Evolutionary conservation across 2,797 vertebrate genomes (phyloP).

Genomic region (Erethizon dorsatum): DNA sequence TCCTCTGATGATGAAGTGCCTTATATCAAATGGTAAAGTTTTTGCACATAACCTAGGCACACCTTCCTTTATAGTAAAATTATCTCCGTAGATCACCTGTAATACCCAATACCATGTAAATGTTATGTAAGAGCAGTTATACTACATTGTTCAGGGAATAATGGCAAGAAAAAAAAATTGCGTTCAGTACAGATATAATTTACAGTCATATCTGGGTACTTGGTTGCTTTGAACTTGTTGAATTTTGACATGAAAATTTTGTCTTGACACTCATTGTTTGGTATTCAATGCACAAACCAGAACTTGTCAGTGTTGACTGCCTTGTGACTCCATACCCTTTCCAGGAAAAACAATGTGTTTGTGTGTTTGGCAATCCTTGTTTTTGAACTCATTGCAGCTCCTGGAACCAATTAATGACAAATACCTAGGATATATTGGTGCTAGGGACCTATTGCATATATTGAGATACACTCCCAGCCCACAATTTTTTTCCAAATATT

Average conservation of each 20-base stretch:
- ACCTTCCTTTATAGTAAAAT: not conserved
- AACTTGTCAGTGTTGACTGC: not conserved
- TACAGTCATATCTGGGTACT: not conserved
- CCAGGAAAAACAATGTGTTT: not conserved
- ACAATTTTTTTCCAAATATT: not conserved
- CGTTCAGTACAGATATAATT: not conserved
- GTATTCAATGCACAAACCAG: not conserved
- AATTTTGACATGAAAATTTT: not conserved
- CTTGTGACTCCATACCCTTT: not conserved
- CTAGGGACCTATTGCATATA: not conserved
- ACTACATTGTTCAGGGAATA: not conserved
- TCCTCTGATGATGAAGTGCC: not conserved
- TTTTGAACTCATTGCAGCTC: not conserved
- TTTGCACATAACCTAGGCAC: not conserved
- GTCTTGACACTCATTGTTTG: not conserved
- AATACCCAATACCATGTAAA: not conserved
- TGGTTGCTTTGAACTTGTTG: not conserved
- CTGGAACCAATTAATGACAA: not conserved
- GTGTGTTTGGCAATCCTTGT: not conserved
- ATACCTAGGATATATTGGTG: not conserved
- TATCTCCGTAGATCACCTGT: not conserved
- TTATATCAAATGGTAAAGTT: not conserved
- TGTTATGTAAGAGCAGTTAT: not conserved
- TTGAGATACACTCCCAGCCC: not conserved
- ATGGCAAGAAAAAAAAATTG: not conserved